A percentile compares a stretch with the other conserved stretches of the same genome.
phyloP scores from a whole-genome alignment of 2,888 invertebrate genomes.

The Nineta flava region DNA sequence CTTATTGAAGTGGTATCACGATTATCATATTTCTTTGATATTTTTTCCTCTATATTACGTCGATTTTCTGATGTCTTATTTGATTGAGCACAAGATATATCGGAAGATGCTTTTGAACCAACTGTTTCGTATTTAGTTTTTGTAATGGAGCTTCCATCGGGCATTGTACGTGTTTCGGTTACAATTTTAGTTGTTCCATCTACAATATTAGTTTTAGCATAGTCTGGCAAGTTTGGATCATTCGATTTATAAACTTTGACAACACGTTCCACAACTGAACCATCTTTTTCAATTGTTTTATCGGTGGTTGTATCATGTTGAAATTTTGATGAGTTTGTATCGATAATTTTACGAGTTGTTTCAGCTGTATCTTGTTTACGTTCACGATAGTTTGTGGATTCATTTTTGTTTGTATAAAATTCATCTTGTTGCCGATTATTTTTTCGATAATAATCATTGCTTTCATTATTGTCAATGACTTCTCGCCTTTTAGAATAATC shows the following conservation, averaged over 20 bases:
- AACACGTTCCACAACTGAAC: neutral
- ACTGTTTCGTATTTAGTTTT: slow-evolving; percentile 47
- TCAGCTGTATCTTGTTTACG: neutral
- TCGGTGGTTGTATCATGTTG: neutral
- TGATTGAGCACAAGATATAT: neutral
- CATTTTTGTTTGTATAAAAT: neutral
- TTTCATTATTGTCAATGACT: neutral
- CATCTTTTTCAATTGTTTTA: neutral
- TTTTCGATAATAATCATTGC: no score
- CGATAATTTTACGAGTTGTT: neutral
- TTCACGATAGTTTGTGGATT: neutral
- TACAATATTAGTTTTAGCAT: slow-evolving; percentile 20
- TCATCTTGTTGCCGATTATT: no score
- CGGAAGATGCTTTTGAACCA: slow-evolving; percentile 1
- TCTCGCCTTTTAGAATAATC: neutral
- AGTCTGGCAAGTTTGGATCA: slow-evolving; percentile 16
- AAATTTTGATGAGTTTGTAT: neutral
- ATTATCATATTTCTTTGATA: neutral
- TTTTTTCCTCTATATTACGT: neutral
- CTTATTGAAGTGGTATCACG: neutral
- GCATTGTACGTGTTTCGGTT: slow-evolving; percentile 47
- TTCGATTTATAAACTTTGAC: slow-evolving; percentile 6
- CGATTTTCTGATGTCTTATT: slow-evolving; percentile 3
- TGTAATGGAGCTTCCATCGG: slow-evolving; percentile 51
- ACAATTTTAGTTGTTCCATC: slow-evolving; percentile 50